Base-by-base conservation (phyloP, 2,113 vertebrate species). In the Recurvirostra avosetta region DNA sequence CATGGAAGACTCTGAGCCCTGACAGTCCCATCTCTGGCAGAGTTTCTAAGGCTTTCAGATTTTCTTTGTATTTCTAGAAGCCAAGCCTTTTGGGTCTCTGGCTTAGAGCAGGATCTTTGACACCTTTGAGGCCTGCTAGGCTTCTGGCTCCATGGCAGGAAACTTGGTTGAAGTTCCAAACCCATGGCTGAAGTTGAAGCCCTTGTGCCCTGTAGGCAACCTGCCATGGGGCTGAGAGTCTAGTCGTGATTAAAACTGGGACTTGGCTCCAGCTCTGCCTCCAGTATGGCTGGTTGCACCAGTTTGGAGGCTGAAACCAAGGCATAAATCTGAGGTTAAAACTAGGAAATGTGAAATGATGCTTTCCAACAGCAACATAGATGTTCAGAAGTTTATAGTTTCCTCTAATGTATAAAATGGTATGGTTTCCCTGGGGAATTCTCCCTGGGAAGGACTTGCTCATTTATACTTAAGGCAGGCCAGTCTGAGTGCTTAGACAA, bases 281-380 rank as follows among this genome's bases (percentile, higher is more conserved):
- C 63, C 65, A 65, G 55, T 87, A 67, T 71, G 83, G 52, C 70
- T 92, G 63, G 41, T 78, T 81, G 73, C n/a, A 95, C 68, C 91
- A 88, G 49, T 62, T 93, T 73, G 55, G 55, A 95, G 76, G 29
- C 56, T 84, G 80, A 92, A 94, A 91, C 41, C 40, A 63, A 59
- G 61, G 83, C 65, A 89, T 80, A 86, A 89, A 78, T 78, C 59
- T 41, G 55, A 74, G 66, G 34, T 38, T 92, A 63, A 82, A 92
- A 59, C 59, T 68, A 68, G 82, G 66, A 96, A 89, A 92, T 34
- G 52, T 52, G 65, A 89, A 77, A 77, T 36, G 6, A 34, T 71
- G 68, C 68, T 78, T 96, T 96, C 91, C 76, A 84, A 89, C n/a
- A 71, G 68, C 80, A 92, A 88, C 61, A 89, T 59, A 92, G 91